Base-by-base conservation (phyloP, 2,797 vertebrate species). In the Fringilla coelebs region DNA sequence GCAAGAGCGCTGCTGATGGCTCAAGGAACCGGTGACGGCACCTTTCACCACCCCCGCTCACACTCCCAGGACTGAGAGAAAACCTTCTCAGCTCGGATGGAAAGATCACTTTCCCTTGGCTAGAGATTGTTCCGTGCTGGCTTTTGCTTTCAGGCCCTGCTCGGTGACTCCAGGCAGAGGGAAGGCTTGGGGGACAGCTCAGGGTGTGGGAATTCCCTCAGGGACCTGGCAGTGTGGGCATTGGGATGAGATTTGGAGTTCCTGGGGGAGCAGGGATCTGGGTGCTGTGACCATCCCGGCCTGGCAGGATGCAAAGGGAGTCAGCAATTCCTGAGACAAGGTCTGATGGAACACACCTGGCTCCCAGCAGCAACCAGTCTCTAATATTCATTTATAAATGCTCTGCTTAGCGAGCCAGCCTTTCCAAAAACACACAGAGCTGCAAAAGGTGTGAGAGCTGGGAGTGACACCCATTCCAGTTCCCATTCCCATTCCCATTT, bases 41-140 rank as follows among this genome's bases (percentile, higher is more conserved):
- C 81, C 92, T 95, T 93, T 96, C 95, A 94, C 29, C 94, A 1
- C 61, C 31, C 76, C 29, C 1, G 0, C 70, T 80, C 26, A 12
- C 76, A 9, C 52, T 13, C 15, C 28, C 63, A 7, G 60, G 7
- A 62, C 77, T 46, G 55, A 80, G 94, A 60, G 15, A 55, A 81
- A 93, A 49, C 43, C 78, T 63, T 25, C 77, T 11, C 34, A 0
- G 28, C 4, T 7, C 51, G 10, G 29, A 22, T 31, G 78, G 41
- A 40, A 85, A 67, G 17, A 62, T 76, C 90, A 89, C 92, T 96
- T 96, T 96, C 93, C 55, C 86, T 48, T 36, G 67, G n/a, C 52
- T 49, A 17, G 25, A 24, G 57, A 67, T 38, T 12, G 51, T 21
- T 90, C 60, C 3, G 0, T 4, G 36, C 18, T 73, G 83, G 58